Base-by-base conservation (phyloP, 1,140 invertebrate species). In the Papilio polyxenes region DNA sequence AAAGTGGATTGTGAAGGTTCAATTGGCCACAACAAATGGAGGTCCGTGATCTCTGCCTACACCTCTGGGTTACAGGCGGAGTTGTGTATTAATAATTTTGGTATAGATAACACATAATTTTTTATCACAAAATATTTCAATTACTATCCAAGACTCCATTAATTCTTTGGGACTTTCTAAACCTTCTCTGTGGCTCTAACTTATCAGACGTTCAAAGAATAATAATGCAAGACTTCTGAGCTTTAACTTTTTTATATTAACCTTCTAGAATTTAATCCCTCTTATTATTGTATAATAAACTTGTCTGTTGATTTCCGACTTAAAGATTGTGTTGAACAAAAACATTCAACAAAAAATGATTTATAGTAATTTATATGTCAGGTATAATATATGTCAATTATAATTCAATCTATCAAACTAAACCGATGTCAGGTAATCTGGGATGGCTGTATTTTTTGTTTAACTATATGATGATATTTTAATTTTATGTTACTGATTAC, bases 401-500 rank as follows among this genome's bases (percentile, higher is more conserved):
- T 40, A 72, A 72, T 72, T 72, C 65, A 13, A 72, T 72, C 65
- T 40, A 72, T 72, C 65, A 72, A 72, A 15, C 11, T 72, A 17
- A 40, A 37, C 11, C 31, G 65, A 13, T 37, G 31, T 72, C 11
- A 37, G 20, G 31, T 23, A 65, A 65, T 31, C 65, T 72, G 13
- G 65, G 13, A 72, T 72, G 40, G 31, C 31, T 72, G 11, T 3
- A 2, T 72, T 11, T 72, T 37, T 13, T 69, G 37, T 37, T 72
- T 31, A 20, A 23, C 37, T 37, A 40, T 72, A 72, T 11, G 11
- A 72, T 72, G 20, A 65, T 65, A 37, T 62, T 23, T 3, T 62
- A 17, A 56, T 56, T 15, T 53, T 0, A 17, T 17, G 53, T 3
- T 56, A 7, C 40, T 44, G 40, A 44, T 53, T 1, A 5, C 51